Base-by-base conservation (phyloP, 2,888 invertebrate species). In the Tinea pellionella region DNA sequence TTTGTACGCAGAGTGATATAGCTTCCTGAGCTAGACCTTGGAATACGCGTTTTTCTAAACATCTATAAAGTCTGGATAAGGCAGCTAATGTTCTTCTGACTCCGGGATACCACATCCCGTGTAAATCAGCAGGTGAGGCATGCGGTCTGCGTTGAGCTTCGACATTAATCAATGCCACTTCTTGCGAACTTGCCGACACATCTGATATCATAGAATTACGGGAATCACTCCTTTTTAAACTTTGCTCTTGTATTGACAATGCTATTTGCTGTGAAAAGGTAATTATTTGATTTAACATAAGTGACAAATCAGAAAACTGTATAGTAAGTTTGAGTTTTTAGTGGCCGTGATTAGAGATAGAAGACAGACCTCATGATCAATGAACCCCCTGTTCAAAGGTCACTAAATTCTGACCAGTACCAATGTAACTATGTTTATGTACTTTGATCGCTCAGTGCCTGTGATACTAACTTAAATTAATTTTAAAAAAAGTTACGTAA, bases 21-120 rank as follows among this genome's bases (percentile, higher is more conserved):
- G 98, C 97, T 82, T 99, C 99, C 77, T 98, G 98, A 0, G 98
- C 98, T 41, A 99, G 81, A 0, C 97, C 97, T 87, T 99, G 98
- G 81, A 99, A 99, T 19, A 98, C 98, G 59, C 95, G 93, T 65
- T 94, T 92, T 82, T 99, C 99, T 9, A 99, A 90, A 73, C 98
- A 99, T 59, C 62, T 59, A 76, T 94, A 95, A 0, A 97, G 89
- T 63, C 99, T 92, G 0, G 99, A 98, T 2, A 99, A 87, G 63
- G 98, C 98, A 16, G 98, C 96, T 15, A 99, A 81, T 0, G 99
- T 98, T 53, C 99, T 89, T 15, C 99, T 89, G 0, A 99, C 98
- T 0, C 97, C 98, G 0, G 99, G 99, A 80, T 99, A 99, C 99
- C 99, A 99, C 97, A 99, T 97, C 24, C 99, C 99, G 80, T 99